Base-by-base conservation (phyloP, 1,140 invertebrate genomes). In the Akabosia matsudoensis region DNA sequence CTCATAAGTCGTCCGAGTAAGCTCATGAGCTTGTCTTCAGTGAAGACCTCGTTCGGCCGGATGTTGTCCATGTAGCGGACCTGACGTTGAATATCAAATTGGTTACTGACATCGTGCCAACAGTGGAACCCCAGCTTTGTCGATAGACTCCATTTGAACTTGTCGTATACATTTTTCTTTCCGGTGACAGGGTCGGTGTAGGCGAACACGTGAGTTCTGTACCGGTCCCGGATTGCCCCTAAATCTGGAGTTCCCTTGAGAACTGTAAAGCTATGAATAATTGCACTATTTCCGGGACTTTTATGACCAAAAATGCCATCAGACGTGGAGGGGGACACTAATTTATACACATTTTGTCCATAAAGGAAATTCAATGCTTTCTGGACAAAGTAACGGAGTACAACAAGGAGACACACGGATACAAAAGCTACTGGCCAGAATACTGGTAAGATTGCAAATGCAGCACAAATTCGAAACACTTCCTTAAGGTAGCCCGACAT, bases 71-170 rank as follows among this genome's bases (percentile, higher is more conserved):
- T 13, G 28, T 67, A 67, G 24, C 61, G 24, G 26, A 67, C 61
- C 13, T 67, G 61, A 7, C n/a, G 61, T 4, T 7, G 28, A 31
- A 67, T 28, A n/a, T 67, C 28, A 31, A 67, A 67, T 3, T 24
- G 14, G 4, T n/a, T n/a, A 31, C 26, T 67, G 7, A 30, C 22
- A 67, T 67, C n/a, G 24, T 67, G 61, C 61, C 61, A 67, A 67
- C 61, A 67, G n/a, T 67, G 61, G 22, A 67, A 67, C 61, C 61
- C 61, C 10, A 67, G 28, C 28, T 67, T 67, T 30, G 61, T 30
- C 4, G 61, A 30, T 1, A 67, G 28, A 31, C 31, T 67, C 28
- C 22, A 67, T 30, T 67, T 67, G 61, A 67, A 7, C 61, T 67
- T 67, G 14, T 67, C 61, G n/a, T 67, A 67, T 3, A 67, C n/a